Base-by-base conservation (phyloP, 2,113 vertebrate species). In the Calyptomena viridis region DNA sequence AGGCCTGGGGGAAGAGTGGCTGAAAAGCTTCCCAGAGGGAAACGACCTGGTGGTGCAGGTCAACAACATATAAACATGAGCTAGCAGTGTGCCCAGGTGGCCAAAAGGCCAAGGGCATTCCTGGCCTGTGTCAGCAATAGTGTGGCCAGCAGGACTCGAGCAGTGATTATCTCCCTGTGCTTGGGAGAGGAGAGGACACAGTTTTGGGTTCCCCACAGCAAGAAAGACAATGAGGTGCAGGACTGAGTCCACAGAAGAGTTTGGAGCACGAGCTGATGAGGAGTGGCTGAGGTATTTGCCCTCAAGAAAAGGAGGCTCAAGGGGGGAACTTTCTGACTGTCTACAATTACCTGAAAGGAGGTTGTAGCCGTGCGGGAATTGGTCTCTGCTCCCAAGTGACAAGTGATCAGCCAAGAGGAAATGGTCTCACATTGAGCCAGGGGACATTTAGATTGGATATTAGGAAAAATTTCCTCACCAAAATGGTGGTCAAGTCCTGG, bases 231-330 rank as follows among this genome's bases (percentile, higher is more conserved):
- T 49, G 35, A 31, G 3, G 5, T 49, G 9, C 14, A 35, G 46
- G 14, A 55, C 2, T 0, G 6, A 18, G 19, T n/a, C 52, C 53
- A 52, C 40, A 56, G 35, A 69, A 49, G 40, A 35, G 10, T 7
- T 24, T 53, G 14, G 31, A 33, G 35, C 18, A 42, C 20, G 56
- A 42, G 4, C 14, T 35, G 6, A 7, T 37, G 18, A 25, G 22
- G 12, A 49, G 15, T 3, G 7, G 4, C 9, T 49, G 14, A 40
- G 1, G 1, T 17, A 14, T 3, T 66, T n/a, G 44, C 5, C 7
- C 8, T 20, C 15, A 18, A 50, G 23, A 59, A 44, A 4, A 67
- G 40, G 31, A 56, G 31, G 7, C 12, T 74, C 2, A 0, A 37
- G 13, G 14, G 42, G 4, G 25, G 12, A n/a, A 35, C 5, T 4